Percentiles rank a stretch among this genome's conserved stretches.
phyloP scores from a whole-genome alignment of 2,113 vertebrate genomes.

The Pao palembangensis region DNA sequence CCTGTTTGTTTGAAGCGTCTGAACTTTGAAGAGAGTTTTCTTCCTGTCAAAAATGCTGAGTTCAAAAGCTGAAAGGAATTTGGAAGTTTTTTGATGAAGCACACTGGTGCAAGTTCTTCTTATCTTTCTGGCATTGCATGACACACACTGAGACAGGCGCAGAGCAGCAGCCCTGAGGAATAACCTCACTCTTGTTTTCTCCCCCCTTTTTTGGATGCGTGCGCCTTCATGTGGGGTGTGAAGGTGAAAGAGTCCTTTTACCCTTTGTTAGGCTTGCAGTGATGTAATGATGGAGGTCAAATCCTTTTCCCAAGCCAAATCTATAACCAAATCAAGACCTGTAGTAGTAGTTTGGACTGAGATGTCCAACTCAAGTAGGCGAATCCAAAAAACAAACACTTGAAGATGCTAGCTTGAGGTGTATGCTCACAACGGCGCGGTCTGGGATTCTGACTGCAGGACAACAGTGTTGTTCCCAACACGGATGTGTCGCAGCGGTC shows the following conservation, averaged over 20 bases:
- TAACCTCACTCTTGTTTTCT: background rate
- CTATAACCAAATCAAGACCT: too few relatives aligned
- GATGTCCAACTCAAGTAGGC: too few relatives aligned
- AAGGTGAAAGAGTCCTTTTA: too few relatives aligned
- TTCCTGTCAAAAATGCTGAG: constrained; percentile 13
- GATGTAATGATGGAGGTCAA: too few relatives aligned
- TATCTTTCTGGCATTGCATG: constrained; percentile 8
- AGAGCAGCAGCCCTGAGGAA: background rate
- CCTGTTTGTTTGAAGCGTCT: constrained; percentile 50
- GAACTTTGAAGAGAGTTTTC: constrained; percentile 43
- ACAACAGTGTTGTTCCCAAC: too few relatives aligned
- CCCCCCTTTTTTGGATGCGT: background rate
- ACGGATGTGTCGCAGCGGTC: too few relatives aligned
- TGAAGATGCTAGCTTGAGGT: too few relatives aligned
- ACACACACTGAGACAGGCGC: background rate
- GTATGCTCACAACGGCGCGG: too few relatives aligned
- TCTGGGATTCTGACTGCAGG: too few relatives aligned
- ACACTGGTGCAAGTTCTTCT: constrained; percentile 5
- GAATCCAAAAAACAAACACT: too few relatives aligned
- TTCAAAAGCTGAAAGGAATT: constrained; percentile 30
- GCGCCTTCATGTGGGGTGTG: background rate
- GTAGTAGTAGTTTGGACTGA: background rate
- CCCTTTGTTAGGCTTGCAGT: too few relatives aligned
- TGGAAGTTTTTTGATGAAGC: constrained; percentile 14
- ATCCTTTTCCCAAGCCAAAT: too few relatives aligned